A percentile compares a stretch with the other conserved stretches of the same genome.
These are phyloP conservation scores for Halcyon leucocephala DNA, from an alignment of 2,797 vertebrate genomes.

Conservation along the genomic window DNA sequence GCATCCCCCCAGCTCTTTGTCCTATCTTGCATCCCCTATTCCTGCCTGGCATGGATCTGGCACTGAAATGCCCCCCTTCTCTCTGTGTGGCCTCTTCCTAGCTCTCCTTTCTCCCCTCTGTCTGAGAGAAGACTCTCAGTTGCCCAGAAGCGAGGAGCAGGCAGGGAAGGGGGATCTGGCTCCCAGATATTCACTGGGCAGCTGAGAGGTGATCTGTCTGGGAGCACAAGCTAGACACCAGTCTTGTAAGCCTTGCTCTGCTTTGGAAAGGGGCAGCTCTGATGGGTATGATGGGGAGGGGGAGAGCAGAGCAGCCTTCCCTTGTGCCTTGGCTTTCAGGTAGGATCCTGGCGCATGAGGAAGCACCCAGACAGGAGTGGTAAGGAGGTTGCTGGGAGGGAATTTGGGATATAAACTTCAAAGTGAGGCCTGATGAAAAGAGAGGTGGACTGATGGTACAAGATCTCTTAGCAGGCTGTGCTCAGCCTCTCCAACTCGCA, in stretches of 20 bases:
- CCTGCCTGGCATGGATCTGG: not conserved
- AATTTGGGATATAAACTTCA: not conserved
- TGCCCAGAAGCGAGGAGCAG: not conserved
- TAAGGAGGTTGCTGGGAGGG: rapidly evolving
- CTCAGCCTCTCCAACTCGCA: rapidly evolving
- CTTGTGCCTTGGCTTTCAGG: rapidly evolving
- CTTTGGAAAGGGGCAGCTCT: not conserved
- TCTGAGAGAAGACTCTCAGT: not conserved
- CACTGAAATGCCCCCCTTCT: not conserved
- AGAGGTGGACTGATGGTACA: not conserved
- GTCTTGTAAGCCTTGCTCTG: not conserved
- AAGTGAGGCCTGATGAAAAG: not conserved
- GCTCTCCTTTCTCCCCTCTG: not conserved
- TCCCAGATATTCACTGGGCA: not conserved
- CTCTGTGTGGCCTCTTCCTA: not conserved
- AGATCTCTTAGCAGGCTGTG: not conserved
- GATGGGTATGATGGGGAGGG: not conserved
- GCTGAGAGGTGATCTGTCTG: not conserved
- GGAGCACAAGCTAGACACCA: not conserved
- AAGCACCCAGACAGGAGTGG: not conserved
- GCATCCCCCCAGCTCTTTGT: not conserved
- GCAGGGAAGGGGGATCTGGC: not conserved
- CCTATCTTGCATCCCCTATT: not conserved
- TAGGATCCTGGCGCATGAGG: rapidly evolving
- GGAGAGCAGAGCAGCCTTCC: not conserved